Base-by-base conservation (phyloP, 2,113 vertebrate genomes). In the Meriones unguiculatus region DNA sequence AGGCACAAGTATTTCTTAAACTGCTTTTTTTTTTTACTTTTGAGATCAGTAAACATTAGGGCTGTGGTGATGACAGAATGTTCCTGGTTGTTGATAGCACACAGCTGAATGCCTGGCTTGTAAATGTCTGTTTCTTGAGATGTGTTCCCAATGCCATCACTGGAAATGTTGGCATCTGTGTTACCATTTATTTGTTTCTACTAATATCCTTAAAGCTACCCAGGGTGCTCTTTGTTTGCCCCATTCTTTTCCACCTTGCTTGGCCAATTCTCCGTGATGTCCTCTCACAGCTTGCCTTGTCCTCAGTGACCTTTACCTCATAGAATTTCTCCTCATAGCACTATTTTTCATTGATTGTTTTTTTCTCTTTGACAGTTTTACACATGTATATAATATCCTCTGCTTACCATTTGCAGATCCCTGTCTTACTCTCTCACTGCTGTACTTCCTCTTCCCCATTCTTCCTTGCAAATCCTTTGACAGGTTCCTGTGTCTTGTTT, bases 11-110 rank as follows among this genome's bases (percentile, higher is more conserved):
- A 38, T 85, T 70, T 54, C 78, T 81, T 91, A 85, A 78, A 30
- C 13, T 84, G 59, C 11, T 75, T 76, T 41, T 75, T 24, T 75
- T 62, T 62, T 54, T 25, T 59, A 59, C 15, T 8, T 89, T 67
- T 38, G 32, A 62, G 14, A 7, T 57, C 13, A 38, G 12, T 35
- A 64, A 28, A 87, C n/a, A 22, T 57, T 25, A 3, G 2, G 70
- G 50, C n/a, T 24, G 4, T 18, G 15, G 4, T 14, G 32, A 67
- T 76, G n/a, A 15, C 50, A 67, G 10, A 75, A 38, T 9, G 9
- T 30, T 3, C 0, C 0, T 13, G 13, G 32, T 30, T 3, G 0
- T 1, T 24, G 1, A 13, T 6, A 20, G 75, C 28, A 32, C 13
- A 46, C 0, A 41, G 38, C 2, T 13, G 62, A n/a, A 2, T 54